These are phyloP conservation scores for Hyaena hyaena DNA, from an alignment of 2,113 vertebrate genomes.

Conservation along the genomic window DNA sequence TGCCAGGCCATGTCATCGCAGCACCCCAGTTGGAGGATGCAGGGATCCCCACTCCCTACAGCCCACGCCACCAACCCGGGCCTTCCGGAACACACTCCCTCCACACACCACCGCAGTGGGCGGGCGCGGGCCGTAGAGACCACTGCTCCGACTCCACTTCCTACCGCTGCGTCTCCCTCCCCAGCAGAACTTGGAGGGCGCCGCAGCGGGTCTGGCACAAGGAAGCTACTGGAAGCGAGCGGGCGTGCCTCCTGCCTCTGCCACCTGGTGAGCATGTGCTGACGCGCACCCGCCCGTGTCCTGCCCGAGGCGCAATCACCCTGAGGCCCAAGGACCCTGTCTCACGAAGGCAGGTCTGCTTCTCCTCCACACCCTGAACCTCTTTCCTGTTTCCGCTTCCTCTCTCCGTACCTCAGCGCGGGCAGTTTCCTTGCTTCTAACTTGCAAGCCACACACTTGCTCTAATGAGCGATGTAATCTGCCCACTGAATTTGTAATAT, in stretches of 20 bases:
- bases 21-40: not conserved
- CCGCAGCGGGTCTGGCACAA: not conserved
- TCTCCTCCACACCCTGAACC: not conserved
- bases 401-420: too few species aligned
- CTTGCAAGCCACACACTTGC: not conserved
- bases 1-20: not conserved
- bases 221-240: not conserved
- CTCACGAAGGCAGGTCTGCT: not conserved
- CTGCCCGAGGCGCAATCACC: not conserved
- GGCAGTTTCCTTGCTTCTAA: not conserved
- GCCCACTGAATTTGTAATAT: not conserved
- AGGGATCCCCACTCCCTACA: not conserved
- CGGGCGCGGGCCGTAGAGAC: not conserved
- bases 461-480: not conserved
- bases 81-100: not conserved
- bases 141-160: not conserved
- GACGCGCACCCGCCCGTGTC: not conserved
- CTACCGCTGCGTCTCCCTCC: not conserved
- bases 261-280: accelerated
- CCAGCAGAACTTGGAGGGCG: not conserved
- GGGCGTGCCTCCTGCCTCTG: not conserved
- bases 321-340: not conserved
- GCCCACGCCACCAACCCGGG: not conserved
- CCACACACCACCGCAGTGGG: not conserved
- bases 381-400: not conserved